phyloP scores from a whole-genome alignment of 2,797 vertebrate species.

The Leptoclinus maculatus region DNA sequence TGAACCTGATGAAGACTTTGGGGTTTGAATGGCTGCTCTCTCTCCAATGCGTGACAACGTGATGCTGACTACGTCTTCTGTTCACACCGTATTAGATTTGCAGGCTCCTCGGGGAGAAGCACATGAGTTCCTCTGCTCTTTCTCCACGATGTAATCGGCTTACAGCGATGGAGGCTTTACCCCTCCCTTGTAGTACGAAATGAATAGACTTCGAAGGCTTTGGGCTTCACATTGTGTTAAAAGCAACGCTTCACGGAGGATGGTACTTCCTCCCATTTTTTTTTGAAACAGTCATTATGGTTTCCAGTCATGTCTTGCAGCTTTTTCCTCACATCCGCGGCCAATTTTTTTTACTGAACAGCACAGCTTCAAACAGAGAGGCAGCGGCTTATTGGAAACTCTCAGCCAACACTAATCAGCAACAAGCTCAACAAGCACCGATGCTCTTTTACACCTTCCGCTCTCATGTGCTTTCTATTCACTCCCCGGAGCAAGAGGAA shows the following conservation, averaged over 20 bases:
- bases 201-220: slow-evolving; percentile 34
- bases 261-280: not conserved
- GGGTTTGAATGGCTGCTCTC: not conserved
- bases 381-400: slow-evolving; percentile 1
- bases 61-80: slow-evolving; percentile 3
- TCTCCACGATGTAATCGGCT: slow-evolving; percentile 52
- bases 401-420: slow-evolving; percentile 14
- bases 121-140: slow-evolving; percentile 9
- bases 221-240: slow-evolving; percentile 5
- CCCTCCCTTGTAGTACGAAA: slow-evolving; percentile 37
- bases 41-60: not conserved
- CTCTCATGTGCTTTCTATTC: slow-evolving; percentile 4
- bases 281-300: not conserved
- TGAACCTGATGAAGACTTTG: not conserved
- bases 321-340: not conserved
- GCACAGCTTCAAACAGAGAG: not conserved
- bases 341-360: not conserved
- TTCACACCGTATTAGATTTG: slow-evolving; percentile 31
- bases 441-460: not conserved
- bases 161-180: slow-evolving; percentile 45
- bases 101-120: slow-evolving; percentile 25
- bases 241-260: not conserved
- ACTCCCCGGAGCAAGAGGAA: not conserved
- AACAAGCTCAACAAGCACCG: slow-evolving; percentile 3
- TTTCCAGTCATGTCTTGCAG: slow-evolving; percentile 14